phyloP scores from a whole-genome alignment of 2,113 vertebrate genomes.

The Hoplias malabaricus region DNA sequence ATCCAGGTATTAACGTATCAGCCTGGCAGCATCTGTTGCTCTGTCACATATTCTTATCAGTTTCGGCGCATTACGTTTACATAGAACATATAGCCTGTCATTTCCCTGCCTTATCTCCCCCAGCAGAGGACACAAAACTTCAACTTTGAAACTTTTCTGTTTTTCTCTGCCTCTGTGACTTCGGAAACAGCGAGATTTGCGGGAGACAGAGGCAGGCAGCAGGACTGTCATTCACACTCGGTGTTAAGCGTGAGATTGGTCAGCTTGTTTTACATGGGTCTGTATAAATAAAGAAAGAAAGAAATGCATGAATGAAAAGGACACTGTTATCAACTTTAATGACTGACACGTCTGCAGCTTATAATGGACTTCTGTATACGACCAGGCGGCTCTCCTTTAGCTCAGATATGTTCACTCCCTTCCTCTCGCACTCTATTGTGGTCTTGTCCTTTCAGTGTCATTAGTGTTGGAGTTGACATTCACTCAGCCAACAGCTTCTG shows the following conservation, averaged over 20 bases:
- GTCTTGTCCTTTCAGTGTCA: conserved; percentile 38
- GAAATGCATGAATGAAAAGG: not conserved
- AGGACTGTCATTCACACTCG: conserved; percentile 33
- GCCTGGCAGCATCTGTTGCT: conserved; percentile 50
- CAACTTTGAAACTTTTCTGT: conserved; percentile 28
- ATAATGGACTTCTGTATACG: conserved; percentile 3
- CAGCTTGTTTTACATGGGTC: conserved; percentile 26
- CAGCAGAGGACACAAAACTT: conserved; percentile 45
- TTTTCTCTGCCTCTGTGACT: conserved; percentile 26
- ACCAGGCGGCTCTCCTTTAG: not conserved
- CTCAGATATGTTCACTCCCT: conserved; percentile 1
- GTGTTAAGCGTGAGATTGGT: conserved; percentile 39
- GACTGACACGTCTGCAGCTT: conserved; percentile 29
- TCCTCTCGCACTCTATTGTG: not conserved
- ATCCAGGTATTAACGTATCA: conserved; percentile 52
- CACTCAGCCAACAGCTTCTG: conserved; percentile 12
- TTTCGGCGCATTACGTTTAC: conserved; percentile 39
- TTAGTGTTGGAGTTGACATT: conserved; percentile 36
- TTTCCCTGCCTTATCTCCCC: conserved; percentile 46
- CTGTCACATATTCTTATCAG: conserved; percentile 50
- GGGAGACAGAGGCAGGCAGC: conserved; percentile 32
- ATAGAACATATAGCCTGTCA: conserved; percentile 50
- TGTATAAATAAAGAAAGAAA: conserved; percentile 5
- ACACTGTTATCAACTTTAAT: conserved; percentile 28
- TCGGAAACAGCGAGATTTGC: conserved; percentile 40